Evolutionary conservation across 2,888 invertebrate species (phyloP), one percentile per base, ranked within the genome.

Genomic region (Cataglyphis rosenhaueri): DNA sequence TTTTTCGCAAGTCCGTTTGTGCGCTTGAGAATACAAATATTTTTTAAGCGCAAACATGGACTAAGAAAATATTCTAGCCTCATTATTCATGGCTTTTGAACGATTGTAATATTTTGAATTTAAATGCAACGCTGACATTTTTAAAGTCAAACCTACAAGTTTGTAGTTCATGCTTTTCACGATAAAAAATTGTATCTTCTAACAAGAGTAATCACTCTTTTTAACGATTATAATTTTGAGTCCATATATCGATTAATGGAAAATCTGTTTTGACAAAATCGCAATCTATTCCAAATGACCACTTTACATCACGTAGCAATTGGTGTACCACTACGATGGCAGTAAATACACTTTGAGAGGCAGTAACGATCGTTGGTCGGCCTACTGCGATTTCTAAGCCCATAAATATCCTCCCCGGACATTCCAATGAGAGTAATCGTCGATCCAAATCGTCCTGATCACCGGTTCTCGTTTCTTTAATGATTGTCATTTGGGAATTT

Each of bases 351-450:
- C 83, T 85, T 75, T 41, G 83, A 86, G 85, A 83, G 87, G 81
- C 75, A 82, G 82, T 85, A 89, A 88, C 87, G 88, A 89, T 86
- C 88, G 86, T 89, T 88, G 76, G 86, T 85, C 82, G 86, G 83
- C 85, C 81, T 87, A 81, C 73, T 52, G 71, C 84, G 84, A 89
- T 85, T 85, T 86, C 87, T 82, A 74, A 84, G 68, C 81, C 89
- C 82, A 86, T 89, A 88, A 86, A 87, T 88, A 87, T 79, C 68
- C 38, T 41, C 25, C 64, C 74, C 9, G 73, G 88, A 84, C 87
- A 75, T 73, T 81, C 79, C 79, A 76, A 73, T 76, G 82, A 84
- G 79, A 70, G 82, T 82, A 86, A 88, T 84, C 78, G 82, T 84
- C 81, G 84, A 87, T 84, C 82, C 78, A 48, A 61, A 88, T 84